Evolutionary conservation across 1,140 invertebrate species (phyloP), one percentile per base, ranked within the genome.

Genomic region (Paralvinella palmiformis): DNA sequence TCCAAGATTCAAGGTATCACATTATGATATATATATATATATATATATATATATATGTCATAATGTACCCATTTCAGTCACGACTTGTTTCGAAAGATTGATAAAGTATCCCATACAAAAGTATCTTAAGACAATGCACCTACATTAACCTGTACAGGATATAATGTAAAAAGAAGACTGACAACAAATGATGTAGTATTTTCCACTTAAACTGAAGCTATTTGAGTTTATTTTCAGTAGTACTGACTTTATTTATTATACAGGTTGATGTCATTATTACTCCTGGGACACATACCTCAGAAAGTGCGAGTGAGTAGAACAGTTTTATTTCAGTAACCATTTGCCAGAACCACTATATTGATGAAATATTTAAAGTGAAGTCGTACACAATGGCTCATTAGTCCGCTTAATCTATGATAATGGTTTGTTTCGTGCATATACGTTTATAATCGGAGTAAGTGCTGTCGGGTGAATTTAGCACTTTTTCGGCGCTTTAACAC

Each of bases 221-320:
- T n/a, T n/a, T n/a, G n/a, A n/a, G n/a, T n/a, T n/a, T n/a, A n/a
- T n/a, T n/a, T n/a, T n/a, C n/a, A n/a, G n/a, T 10, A 35, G 24
- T 3, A 17, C 36, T 67, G 41, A 68, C 56, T 20, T 66, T 57
- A 35, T 56, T 73, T 17, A 55, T 50, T 57, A 92, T 94, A 73
- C 93, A 98, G 84, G 90, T 97, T 4, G 87, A 85, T 53, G 94
- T 99, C 0, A 84, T 87, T 72, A 92, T 99, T 1, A 88, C 90
- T 1, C 92, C 94, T 5, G 96, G 96, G 13, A 90, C 91, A 1
- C 96, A 99, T 79, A 86, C 86, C 36, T 92, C 93, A 0, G 96
- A 98, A 75, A 78, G 85, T 62, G 91, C 93, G 64, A 81, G 79
- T 80, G 69, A 67, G 69, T 69, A 35, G 67, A 53, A 44, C 33